Base-by-base conservation (phyloP, 2,888 invertebrate genomes). In the Chrysopilus asiliformis region DNA sequence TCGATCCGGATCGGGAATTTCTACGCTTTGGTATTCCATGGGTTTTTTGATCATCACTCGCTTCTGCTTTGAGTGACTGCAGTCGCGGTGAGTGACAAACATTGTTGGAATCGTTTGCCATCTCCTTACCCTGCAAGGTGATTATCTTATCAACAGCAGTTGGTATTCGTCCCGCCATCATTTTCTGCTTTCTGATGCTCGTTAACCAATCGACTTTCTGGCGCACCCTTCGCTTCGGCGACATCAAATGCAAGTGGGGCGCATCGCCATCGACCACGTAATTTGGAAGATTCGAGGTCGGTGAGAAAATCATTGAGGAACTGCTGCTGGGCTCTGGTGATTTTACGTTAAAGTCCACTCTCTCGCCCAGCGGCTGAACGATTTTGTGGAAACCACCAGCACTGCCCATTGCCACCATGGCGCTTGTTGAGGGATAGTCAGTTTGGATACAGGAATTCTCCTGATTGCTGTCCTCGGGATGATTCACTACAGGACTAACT, bases 251-350 rank as follows among this genome's bases (percentile, higher is more conserved):
- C 34, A 81, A 55, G 55, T 84, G 84, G 0, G 85, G 85, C 0
- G 84, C 84, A 24, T 75, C 76, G 1, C 85, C 85, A 47, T 78
- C 75, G 10, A 76, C 46, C 1, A 82, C 81, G 49, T 70, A 86
- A 61, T 86, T 79, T 0, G 86, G 86, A 41, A 86, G 57, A 54
- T 83, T 75, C 12, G 69, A 67, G 0, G 79, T 79, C 0, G 80
- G 79, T 2, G 79, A 74, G 32, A 64, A 64, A 52, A 46, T 59
- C 43, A 44, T 58, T 42, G 45, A 56, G 29, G 44, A 30, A 29
- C 36, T 4, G 43, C 4, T 13, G 10, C 6, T 13, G 24, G 0
- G 59, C 12, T 28, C 32, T 28, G 51, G 47, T n/a, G 49, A 42
- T 29, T 39, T 31, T 15, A 36, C 15, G 33, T 45, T 46, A 6